phyloP scores from a whole-genome alignment of 2,113 vertebrate genomes.

The Oryzias javanicus region DNA sequence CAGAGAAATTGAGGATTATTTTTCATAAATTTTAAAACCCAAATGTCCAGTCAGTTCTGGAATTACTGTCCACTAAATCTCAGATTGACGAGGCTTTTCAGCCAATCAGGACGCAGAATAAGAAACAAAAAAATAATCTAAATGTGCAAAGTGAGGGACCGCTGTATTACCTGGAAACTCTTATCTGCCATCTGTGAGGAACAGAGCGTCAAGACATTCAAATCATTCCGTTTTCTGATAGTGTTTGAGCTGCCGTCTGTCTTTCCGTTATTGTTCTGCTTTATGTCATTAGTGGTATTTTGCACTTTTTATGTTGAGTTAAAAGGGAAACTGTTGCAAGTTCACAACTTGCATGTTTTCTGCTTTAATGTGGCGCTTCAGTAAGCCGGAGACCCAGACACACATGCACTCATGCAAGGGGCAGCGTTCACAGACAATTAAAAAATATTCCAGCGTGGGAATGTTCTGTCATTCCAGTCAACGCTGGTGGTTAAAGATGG shows the following conservation, averaged over 20 bases:
- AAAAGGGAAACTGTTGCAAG: conserved; percentile 76
- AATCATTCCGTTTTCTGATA: too few species aligned
- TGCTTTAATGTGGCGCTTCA: conserved; percentile 2
- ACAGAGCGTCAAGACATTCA: too few species aligned
- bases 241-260: too few species aligned
- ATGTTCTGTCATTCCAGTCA: conserved; percentile 5
- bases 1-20: too few species aligned
- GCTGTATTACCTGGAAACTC: too few species aligned
- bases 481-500: conserved; percentile 24
- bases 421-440: conserved; percentile 48
- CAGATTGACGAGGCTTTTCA: too few species aligned
- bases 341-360: conserved; percentile 53
- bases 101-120: too few species aligned
- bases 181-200: not conserved
- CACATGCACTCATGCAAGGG: conserved; percentile 65
- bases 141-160: too few species aligned
- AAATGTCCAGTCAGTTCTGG: too few species aligned
- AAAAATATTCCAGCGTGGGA: not conserved
- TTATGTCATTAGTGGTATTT: conserved; percentile 24
- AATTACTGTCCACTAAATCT: too few species aligned
- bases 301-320: conserved; percentile 68
- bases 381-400: conserved; percentile 25
- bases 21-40: too few species aligned
- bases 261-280: conserved; percentile 15
- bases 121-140: too few species aligned